These are phyloP conservation scores for Rhopalosiphum nymphaeae DNA, from an alignment of 2,888 invertebrate genomes.

Conservation along the genomic window DNA sequence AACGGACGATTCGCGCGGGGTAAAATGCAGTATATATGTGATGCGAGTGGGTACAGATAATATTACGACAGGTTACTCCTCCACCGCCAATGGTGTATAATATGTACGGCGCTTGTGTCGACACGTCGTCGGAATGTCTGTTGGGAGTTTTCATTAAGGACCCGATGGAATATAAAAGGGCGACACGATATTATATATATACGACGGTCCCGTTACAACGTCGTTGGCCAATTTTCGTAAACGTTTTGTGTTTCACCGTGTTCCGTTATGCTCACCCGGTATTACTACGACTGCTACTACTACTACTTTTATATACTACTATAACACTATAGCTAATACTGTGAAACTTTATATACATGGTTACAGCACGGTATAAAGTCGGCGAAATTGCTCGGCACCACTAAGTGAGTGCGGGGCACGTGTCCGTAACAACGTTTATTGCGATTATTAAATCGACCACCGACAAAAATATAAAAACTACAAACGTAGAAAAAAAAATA, in stretches of 20 bases:
- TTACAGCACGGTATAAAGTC: neutral
- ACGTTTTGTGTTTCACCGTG: slow-evolving; percentile 44
- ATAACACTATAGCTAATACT: neutral
- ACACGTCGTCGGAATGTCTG: slow-evolving; percentile 63
- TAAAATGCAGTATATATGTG: neutral
- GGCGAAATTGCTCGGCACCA: slow-evolving; percentile 10
- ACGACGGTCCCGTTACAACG: neutral
- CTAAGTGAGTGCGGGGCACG: neutral
- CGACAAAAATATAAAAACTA: neutral
- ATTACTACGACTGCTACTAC: neutral
- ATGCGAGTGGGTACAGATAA: neutral
- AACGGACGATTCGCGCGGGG: slow-evolving; percentile 7
- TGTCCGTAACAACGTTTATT: slow-evolving; percentile 36
- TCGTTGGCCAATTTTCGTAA: slow-evolving; percentile 56
- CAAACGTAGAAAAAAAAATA: neutral
- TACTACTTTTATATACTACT: slow-evolving; percentile 1
- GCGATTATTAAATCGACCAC: slow-evolving; percentile 25
- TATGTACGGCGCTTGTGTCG: slow-evolving; percentile 32
- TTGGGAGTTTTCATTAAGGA: slow-evolving; percentile 59
- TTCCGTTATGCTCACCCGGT: neutral
- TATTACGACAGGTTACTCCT: neutral
- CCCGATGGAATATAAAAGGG: slow-evolving; percentile 12
- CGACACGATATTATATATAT: neutral
- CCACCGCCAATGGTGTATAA: neutral
- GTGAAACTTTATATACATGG: neutral